phyloP scores from a whole-genome alignment of 2,113 vertebrate genomes.

The Notiomystis cincta region DNA sequence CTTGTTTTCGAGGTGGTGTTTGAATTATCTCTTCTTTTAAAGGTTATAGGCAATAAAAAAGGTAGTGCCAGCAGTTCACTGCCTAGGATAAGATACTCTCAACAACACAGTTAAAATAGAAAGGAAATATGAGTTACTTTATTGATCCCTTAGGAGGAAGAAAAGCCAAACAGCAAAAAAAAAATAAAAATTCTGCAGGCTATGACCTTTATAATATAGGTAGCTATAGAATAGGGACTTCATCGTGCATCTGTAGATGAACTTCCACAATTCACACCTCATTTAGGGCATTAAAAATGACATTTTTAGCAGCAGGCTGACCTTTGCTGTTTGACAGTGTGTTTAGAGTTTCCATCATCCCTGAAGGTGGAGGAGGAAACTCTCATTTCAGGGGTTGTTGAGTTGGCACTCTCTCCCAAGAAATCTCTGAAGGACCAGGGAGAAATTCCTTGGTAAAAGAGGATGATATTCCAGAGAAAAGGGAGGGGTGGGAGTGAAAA shows the following conservation, averaged over 20 bases:
- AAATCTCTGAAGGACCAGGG: neutral
- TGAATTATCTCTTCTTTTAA: neutral
- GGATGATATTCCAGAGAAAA: neutral
- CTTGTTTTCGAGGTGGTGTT: neutral
- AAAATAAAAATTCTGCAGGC: neutral
- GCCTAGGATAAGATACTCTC: neutral
- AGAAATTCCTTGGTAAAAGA: neutral
- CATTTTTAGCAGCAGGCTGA: neutral
- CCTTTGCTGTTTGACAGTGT: neutral
- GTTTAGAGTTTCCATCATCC: neutral
- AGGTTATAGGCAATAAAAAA: neutral
- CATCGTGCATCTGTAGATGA: neutral
- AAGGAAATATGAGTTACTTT: slow-evolving; percentile 25
- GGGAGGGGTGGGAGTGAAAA: neutral
- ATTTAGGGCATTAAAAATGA: neutral
- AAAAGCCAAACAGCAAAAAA: neutral
- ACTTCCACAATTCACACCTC: neutral
- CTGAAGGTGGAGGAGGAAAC: neutral
- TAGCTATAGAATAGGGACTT: neutral
- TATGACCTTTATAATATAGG: neutral
- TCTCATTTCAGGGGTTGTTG: neutral
- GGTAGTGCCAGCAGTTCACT: neutral
- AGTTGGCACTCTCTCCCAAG: neutral
- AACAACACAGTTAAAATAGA: neutral
- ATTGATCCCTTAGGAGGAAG: slow-evolving; percentile 20